Base-by-base conservation (phyloP, 2,113 vertebrate genomes). In the Serilophus lunatus region DNA sequence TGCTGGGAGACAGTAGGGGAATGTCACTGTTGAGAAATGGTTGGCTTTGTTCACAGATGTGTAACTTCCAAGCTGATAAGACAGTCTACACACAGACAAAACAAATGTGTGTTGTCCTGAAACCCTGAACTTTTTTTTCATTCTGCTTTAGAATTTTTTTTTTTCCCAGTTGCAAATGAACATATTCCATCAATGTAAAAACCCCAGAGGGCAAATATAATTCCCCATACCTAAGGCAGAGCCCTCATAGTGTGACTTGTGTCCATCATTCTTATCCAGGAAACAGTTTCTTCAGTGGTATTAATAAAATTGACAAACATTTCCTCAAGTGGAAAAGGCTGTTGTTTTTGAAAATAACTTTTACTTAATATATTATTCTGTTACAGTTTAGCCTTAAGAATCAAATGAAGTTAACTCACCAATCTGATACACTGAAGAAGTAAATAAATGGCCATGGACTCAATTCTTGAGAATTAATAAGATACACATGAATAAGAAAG, bases 251-350 rank as follows among this genome's bases (percentile, higher is more conserved):
- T 88, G 36, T 92, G 94, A 95, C 90, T 96, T 25, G 53, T 51
- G 91, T 82, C 95, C 85, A 72, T 89, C 76, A 88, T 81, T 97
- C 71, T 53, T 40, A 88, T 45, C 57, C 70, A 85, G 75, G 44
- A 92, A 96, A 97, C 79, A 77, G 57, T 84, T 93, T 66, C 78
- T 92, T 91, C 70, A 76, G 47, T 35, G n/a, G 20, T 40, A 88
- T 97, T 97, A 94, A 95, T 96, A 97, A 97, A 97, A 96, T 42
- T 82, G 97, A 95, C 91, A 18, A 94, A 88, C 78, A 88, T 94
- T 97, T 97, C 75, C 79, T 96, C 86, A 96, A 93, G 90, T 93
- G 87, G 92, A 72, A 95, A 95, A 95, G 36, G 56, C 82, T 56
- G 50, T 83, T 88, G 86, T 93, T 97, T 94, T 82, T 96, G 49